These are phyloP conservation scores for Gallinago undulata DNA, from an alignment of 2,113 vertebrate genomes.

Conservation along the genomic window DNA sequence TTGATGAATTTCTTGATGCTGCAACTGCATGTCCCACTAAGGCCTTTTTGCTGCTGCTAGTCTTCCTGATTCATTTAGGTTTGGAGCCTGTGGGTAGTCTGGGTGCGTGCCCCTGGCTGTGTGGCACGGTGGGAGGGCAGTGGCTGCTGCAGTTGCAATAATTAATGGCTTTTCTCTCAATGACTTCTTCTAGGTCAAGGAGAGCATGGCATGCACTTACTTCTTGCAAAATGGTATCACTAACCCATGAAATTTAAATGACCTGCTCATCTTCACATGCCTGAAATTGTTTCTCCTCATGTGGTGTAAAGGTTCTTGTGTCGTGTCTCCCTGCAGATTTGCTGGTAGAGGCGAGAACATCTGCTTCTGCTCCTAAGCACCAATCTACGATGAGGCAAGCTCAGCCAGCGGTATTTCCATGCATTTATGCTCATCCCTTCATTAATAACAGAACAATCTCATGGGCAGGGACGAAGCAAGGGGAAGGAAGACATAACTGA, in stretches of 20 bases:
- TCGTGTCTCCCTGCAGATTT: background rate
- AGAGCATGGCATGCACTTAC: accelerated
- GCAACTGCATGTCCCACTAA: background rate
- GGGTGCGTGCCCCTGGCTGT: background rate
- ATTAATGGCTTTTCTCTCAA: background rate
- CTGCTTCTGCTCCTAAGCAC: background rate
- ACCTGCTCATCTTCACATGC: background rate
- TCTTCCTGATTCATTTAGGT: background rate
- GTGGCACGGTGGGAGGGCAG: accelerated
- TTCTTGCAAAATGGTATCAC: background rate
- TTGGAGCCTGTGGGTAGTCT: background rate
- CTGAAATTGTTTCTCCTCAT: background rate
- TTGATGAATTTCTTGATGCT: background rate
- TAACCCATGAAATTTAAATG: background rate
- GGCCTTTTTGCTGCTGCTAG: background rate
- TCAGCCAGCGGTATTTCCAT: background rate
- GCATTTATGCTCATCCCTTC: background rate
- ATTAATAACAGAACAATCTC: background rate
- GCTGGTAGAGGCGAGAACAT: background rate
- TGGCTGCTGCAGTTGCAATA: background rate
- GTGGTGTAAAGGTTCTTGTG: background rate
- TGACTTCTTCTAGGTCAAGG: background rate
- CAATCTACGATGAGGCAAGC: background rate
- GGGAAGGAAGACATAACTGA: background rate
- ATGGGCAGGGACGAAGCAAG: background rate